These are phyloP conservation scores for Lerema accius DNA, from an alignment of 1,140 invertebrate species.

Conservation along the genomic window DNA sequence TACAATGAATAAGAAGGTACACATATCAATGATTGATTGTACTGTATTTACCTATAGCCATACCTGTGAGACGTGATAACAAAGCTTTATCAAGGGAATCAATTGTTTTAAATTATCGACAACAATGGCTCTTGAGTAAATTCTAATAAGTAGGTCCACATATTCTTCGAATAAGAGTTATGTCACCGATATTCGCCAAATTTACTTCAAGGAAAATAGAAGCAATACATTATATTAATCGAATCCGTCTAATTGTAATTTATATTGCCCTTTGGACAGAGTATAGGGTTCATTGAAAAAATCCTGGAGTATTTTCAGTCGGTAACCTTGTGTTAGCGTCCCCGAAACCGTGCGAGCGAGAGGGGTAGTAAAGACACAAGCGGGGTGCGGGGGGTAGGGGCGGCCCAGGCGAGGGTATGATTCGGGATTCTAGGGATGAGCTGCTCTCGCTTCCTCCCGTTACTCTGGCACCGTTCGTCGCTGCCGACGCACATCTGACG, in stretches of 20 bases:
- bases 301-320: conserved; percentile 60
- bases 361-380: conserved; percentile 71
- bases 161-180: too few relatives aligned
- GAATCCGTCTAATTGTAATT: conserved; percentile 19
- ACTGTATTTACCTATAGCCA: conserved; percentile 1
- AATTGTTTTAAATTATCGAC: conserved; percentile 3
- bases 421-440: conserved; percentile 81
- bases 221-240: conserved; percentile 14
- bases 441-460: conserved; percentile 77
- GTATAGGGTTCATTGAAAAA: conserved; percentile 39
- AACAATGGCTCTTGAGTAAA: conserved; percentile 9
- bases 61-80: not conserved
- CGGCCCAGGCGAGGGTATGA: conserved; percentile 75
- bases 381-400: conserved; percentile 61
- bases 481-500: conserved; percentile 66
- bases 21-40: not conserved
- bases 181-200: too few relatives aligned
- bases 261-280: not conserved
- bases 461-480: conserved; percentile 76
- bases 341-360: conserved; percentile 71
- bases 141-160: too few relatives aligned
- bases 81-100: conserved; percentile 12
- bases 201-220: too few relatives aligned
- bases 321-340: conserved; percentile 62
- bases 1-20: not conserved